A percentile compares a stretch with the other conserved stretches of the same genome.
These are phyloP conservation scores for Tamias sibiricus DNA, from an alignment of 2,113 vertebrate genomes.

Conservation along the genomic window DNA sequence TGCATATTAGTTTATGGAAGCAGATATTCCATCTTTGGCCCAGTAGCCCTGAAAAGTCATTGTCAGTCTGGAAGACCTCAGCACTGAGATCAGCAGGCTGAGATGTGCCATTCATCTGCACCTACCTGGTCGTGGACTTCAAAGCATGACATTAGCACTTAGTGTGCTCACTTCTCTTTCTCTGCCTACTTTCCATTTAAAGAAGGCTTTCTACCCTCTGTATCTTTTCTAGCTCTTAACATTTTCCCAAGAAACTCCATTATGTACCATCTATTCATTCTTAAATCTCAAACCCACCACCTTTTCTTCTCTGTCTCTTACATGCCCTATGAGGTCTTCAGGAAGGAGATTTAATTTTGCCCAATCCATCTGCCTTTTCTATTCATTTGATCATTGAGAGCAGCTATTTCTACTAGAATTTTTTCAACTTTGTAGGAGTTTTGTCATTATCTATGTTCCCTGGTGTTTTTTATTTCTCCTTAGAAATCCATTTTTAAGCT, in stretches of 20 bases:
- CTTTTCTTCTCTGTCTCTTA: neutral
- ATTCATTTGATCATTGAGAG: neutral
- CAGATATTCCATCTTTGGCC: neutral
- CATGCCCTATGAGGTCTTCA: neutral
- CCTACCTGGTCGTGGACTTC: neutral
- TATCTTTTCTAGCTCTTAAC: neutral
- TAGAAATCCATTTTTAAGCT: neutral
- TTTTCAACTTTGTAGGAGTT: neutral
- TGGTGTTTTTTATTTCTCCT: constrained; percentile 5
- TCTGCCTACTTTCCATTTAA: neutral
- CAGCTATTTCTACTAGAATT: neutral
- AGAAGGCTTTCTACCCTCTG: neutral
- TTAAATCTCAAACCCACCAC: neutral
- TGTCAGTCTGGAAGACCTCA: neutral
- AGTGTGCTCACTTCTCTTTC: neutral
- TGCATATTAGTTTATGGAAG: neutral
- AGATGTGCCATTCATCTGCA: neutral
- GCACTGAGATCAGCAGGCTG: neutral
- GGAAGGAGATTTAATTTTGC: neutral
- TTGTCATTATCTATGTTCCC: neutral
- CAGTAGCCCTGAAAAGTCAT: neutral
- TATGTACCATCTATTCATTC: neutral
- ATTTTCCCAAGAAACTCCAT: neutral
- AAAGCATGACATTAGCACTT: neutral
- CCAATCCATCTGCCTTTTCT: neutral